These are phyloP conservation scores for Poeciliopsis presidionis DNA, from an alignment of 2,797 vertebrate species.

Conservation along the genomic window DNA sequence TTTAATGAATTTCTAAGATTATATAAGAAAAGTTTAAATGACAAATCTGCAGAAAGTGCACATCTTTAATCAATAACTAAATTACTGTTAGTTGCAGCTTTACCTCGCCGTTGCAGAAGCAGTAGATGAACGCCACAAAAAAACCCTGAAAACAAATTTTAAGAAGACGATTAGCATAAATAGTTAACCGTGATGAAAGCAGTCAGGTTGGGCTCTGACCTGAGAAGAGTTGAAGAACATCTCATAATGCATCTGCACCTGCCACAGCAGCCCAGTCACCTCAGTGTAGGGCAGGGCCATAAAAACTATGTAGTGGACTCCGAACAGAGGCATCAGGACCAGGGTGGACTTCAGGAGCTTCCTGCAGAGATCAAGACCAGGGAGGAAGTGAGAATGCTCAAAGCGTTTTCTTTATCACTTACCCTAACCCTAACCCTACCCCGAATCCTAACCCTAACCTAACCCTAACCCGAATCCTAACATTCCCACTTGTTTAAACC, in stretches of 20 bases:
- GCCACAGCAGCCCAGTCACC: slow-evolving; percentile 84
- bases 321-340: slow-evolving; percentile 88
- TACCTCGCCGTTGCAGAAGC: slow-evolving; percentile 90
- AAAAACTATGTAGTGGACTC: slow-evolving; percentile 89
- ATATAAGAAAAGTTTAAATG: no score
- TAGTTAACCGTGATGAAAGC: background rate
- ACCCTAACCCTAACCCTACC: no score
- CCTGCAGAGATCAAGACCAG: slow-evolving; percentile 58
- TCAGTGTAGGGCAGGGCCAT: slow-evolving; percentile 88
- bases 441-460: no score
- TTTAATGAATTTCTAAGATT: no score
- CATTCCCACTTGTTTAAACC: no score
- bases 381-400: background rate
- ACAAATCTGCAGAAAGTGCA: no score
- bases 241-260: slow-evolving; percentile 90
- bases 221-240: slow-evolving; percentile 90
- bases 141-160: slow-evolving; percentile 77
- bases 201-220: slow-evolving; percentile 61
- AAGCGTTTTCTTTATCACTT: no score
- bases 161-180: slow-evolving; percentile 4
- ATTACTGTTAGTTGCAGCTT: background rate
- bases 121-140: slow-evolving; percentile 89
- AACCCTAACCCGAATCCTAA: no score
- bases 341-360: slow-evolving; percentile 87
- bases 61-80: no score